Base-by-base conservation (phyloP, 2,113 vertebrate genomes). In the Procapra przewalskii region DNA sequence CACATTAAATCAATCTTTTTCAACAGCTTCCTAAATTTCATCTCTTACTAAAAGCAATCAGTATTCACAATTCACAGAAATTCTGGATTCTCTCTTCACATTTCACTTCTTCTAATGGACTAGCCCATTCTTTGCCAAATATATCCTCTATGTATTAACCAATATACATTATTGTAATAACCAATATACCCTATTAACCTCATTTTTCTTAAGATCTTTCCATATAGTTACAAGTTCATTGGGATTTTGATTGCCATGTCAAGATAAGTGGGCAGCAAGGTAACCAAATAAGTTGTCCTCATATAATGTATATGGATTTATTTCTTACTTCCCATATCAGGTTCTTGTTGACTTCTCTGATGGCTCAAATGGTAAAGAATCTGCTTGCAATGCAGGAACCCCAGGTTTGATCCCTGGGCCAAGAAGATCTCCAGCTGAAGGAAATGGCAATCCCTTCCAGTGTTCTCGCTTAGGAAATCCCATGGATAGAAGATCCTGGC, bases 11-110 rank as follows among this genome's bases (percentile, higher is more conserved):
- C 17, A 81, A 4, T 64, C 12, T 55, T 97, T 52, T 13, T 75
- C 36, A 92, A 96, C 82, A 11, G 13, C 21, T 31, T 67, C 88
- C 33, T 84, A 7, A 23, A 31, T 81, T 95, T 9, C 2, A 71
- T 92, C 3, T 87, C 36, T 97, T 92, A 90, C 33, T 96, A 55
- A 90, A 71, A 57, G 4, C 40, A 36, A 21, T 59, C 12, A 64
- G 16, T n/a, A 6, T 59, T 95, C 71, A 45, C 45, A 95, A n/a
- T 33, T 86, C 57, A 82, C 43, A 55, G 3, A 80, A 0, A 48
- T 71, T 89, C 23, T 60, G 15, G 36, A 83, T 43, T n/a, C 12
- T 52, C 7, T 60, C 2, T 77, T 87, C 48, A 31, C 19, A 48
- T 96, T 94, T 80, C 11, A n/a, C 57, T 64, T 82, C 25, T 85